Percentiles rank a stretch among this genome's conserved stretches.
These are phyloP conservation scores for Aethes cnicana DNA, from an alignment of 2,888 invertebrate species.

Conservation along the genomic window DNA sequence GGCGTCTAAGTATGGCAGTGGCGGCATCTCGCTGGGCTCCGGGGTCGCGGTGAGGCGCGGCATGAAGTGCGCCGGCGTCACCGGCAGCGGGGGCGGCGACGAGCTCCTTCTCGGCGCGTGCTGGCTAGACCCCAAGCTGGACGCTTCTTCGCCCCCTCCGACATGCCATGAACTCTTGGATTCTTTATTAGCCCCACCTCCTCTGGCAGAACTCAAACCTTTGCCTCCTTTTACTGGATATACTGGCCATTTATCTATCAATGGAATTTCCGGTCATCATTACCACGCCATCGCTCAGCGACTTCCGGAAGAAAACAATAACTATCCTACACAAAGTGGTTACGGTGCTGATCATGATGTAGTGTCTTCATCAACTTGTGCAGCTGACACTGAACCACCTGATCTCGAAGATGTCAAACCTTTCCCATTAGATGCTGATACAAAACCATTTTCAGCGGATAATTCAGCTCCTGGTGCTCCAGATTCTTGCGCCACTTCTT, in stretches of 20 bases:
- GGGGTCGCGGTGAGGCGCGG: slow-evolving; percentile 74
- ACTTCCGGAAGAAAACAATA: slow-evolving; percentile 88
- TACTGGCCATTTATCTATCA: slow-evolving; percentile 92
- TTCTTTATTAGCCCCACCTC: slow-evolving; percentile 84
- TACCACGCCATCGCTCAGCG: slow-evolving; percentile 92
- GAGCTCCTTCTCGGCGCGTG: slow-evolving; percentile 87
- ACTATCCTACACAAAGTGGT: slow-evolving; percentile 84
- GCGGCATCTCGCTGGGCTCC: slow-evolving; percentile 70
- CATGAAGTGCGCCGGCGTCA: slow-evolving; percentile 83
- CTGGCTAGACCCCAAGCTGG: slow-evolving; percentile 86
- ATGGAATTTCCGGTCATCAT: slow-evolving; percentile 93
- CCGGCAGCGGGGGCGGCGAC: slow-evolving; percentile 82
- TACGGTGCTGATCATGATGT: slow-evolving; percentile 86
- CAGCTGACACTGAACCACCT: slow-evolving; percentile 84
- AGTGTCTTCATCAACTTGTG: slow-evolving; percentile 88
- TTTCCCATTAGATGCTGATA: slow-evolving; percentile 78
- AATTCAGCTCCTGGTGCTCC: slow-evolving; percentile 81
- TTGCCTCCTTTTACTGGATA: slow-evolving; percentile 93
- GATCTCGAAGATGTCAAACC: slow-evolving; percentile 84
- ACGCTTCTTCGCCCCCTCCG: slow-evolving; percentile 67
- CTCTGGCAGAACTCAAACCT: slow-evolving; percentile 90
- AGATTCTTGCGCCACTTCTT: slow-evolving; percentile 81
- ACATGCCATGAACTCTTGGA: slow-evolving; percentile 87
- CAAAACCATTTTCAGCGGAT: slow-evolving; percentile 71
- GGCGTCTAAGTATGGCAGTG: slow-evolving; percentile 79